Conservation (phyloP, 2,113 vertebrate genomes). For the Puffinus mauretanicus region DNA sequence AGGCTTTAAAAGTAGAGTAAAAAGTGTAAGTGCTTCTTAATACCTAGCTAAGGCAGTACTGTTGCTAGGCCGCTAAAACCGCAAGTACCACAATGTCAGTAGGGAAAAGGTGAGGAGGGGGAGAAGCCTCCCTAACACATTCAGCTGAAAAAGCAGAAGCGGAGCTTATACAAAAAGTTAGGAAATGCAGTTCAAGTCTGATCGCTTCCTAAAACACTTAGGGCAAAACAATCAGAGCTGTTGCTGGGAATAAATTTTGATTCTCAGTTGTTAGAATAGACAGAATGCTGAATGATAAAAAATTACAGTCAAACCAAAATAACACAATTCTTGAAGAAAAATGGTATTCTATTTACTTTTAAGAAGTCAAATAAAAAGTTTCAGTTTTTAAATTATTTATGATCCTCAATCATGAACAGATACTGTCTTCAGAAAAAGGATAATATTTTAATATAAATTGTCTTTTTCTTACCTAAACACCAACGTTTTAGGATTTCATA, state of each 20-base stretch:
- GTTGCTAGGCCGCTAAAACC: neutral
- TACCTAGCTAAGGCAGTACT: neutral
- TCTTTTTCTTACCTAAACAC: neutral
- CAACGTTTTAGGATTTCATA: neutral
- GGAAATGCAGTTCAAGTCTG: neutral
- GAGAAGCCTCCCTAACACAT: neutral
- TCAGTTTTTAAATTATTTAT: neutral
- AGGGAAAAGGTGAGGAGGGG: neutral
- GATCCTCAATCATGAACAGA: neutral
- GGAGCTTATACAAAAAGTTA: neutral
- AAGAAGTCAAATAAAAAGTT: neutral
- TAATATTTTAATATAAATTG: neutral
- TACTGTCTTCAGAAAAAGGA: neutral
- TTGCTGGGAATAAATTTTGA: neutral
- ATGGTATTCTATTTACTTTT: neutral
- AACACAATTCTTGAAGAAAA: neutral
- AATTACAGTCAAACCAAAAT: neutral
- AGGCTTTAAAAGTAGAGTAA: neutral
- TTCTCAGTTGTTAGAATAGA: neutral
- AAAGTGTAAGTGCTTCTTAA: neutral
- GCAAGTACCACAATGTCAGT: rapidly evolving
- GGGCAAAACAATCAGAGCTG: neutral
- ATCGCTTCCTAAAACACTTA: neutral
- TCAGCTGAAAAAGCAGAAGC: constrained; percentile 11
- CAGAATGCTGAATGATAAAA: neutral